Evolutionary conservation across 1,140 invertebrate genomes (phyloP), one percentile per base, ranked within the genome.

Genomic region (Sminthurides bifidus): DNA sequence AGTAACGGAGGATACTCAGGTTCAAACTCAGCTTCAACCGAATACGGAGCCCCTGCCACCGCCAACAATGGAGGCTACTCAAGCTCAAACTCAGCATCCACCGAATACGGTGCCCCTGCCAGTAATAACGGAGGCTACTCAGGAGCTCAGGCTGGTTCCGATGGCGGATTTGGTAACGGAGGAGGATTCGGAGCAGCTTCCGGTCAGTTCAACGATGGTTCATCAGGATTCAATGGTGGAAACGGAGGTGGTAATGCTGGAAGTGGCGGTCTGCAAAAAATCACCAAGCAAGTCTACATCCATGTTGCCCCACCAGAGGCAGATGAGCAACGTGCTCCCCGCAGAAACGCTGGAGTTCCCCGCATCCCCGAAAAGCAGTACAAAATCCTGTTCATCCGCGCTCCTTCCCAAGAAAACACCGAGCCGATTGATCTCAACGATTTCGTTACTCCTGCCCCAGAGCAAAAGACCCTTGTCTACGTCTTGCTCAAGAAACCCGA

Each of bases 401-500:
- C 85, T 3, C 81, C 83, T 53, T 83, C 84, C 1, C 84, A 83
- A 0, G 84, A 83, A 6, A 31, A 56, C 40, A 30, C 56, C 30
- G 27, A 52, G 38, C 48, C 40, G 38, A 37, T 57, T 45, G 48
- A 57, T 24, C 50, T 62, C 26, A 31, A 19, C 24, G 46, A 49
- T 31, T 19, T 49, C 8, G 38, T 41, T 21, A 23, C 52, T 1
- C 52, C 56, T 33, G 26, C 46, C 17, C 60, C 56, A 38, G 83
- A 86, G 72, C 82, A 87, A 70, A 88, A 88, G 76, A 89, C 86
- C 23, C 75, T 88, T 53, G 86, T 89, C 63, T 89, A 89, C 73
- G 86, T 89, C 23, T 71, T 88, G 70, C 84, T 87, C 54, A 87
- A 87, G 79, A 85, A 83, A 70, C 85, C 85, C 60, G 84, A 87